Base-by-base conservation (phyloP, 2,888 invertebrate species). In the Galerucella pusilla region DNA sequence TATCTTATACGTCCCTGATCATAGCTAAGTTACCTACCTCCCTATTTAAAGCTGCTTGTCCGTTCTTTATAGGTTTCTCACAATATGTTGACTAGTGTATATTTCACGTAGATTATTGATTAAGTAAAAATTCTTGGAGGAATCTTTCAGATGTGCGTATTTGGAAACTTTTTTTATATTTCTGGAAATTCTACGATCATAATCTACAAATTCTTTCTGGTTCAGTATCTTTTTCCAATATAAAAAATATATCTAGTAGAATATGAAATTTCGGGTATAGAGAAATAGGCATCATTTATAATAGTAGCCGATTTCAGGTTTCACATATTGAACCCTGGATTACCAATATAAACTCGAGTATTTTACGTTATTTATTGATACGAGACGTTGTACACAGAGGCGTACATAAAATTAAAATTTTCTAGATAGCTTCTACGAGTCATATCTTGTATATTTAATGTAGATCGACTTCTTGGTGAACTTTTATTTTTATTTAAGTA, bases 241-340 rank as follows among this genome's bases (percentile, higher is more conserved):
- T 16, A 35, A 6, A 42, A 42, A 42, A 45, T 42, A 64, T 64
- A 45, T 64, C 45, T 45, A 64, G 7, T 42, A 45, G 45, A 45
- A 64, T 64, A 64, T 64, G 45, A 45, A 64, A 64, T 64, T 64
- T 45, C 64, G 12, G 42, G 45, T 14, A 64, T n/a, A 45, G 45
- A 28, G 64, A n/a, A 6, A 49, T 14, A 14, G 45, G 64, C 45
- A 64, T 64, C 45, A 64, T 64, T 64, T 64, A 64, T 35, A 64
- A 64, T n/a, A 64, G 45, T 16, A 42, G 45, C 45, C 64, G n/a
- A 64, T 64, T 16, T 45, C 64, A 42, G 4, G 45, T 45, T 42
- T 16, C 45, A 45, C 64, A 61, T 61, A 61, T 61, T 61, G 61
- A 59, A 59, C 11, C 35, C 63, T 7, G 63, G 63, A 63, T 63